phyloP scores from a whole-genome alignment of 2,888 invertebrate genomes.

The Mystacides longicornis region DNA sequence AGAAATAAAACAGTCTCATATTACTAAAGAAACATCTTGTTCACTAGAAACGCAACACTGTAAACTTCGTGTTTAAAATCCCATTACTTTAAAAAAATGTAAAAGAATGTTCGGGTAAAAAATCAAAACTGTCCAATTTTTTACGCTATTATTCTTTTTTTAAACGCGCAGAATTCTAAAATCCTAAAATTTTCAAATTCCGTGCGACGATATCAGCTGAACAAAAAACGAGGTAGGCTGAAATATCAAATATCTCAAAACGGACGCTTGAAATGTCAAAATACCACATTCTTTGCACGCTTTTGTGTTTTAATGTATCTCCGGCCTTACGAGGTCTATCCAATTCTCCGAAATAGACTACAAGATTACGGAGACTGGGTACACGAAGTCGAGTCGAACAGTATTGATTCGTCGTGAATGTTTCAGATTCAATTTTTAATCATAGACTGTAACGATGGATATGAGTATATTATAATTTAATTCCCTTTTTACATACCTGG shows the following conservation, averaged over 20 bases:
- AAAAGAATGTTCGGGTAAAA: not conserved
- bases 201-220: not conserved
- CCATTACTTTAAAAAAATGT: conserved; percentile 4
- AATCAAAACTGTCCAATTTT: not conserved
- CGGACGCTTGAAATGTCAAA: no score
- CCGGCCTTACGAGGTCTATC: conserved; percentile 26
- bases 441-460: conserved; percentile 32
- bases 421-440: conserved; percentile 41
- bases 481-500: conserved; percentile 16
- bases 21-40: conserved; percentile 28
- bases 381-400: conserved; percentile 25
- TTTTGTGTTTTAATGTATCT: conserved; percentile 22
- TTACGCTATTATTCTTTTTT: not conserved
- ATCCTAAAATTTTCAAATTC: no score
- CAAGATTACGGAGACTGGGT: conserved; percentile 28
- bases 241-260: not conserved
- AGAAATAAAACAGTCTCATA: conserved; percentile 25
- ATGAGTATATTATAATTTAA: conserved; percentile 1
- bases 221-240: not conserved
- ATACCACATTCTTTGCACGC: not conserved
- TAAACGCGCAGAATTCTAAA: not conserved
- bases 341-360: conserved; percentile 20
- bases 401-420: conserved; percentile 29
- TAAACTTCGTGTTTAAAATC: not conserved
- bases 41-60: conserved; percentile 3